These are phyloP conservation scores for Leguminivora glycinivorella DNA, from an alignment of 1,140 invertebrate genomes.

Conservation along the genomic window DNA sequence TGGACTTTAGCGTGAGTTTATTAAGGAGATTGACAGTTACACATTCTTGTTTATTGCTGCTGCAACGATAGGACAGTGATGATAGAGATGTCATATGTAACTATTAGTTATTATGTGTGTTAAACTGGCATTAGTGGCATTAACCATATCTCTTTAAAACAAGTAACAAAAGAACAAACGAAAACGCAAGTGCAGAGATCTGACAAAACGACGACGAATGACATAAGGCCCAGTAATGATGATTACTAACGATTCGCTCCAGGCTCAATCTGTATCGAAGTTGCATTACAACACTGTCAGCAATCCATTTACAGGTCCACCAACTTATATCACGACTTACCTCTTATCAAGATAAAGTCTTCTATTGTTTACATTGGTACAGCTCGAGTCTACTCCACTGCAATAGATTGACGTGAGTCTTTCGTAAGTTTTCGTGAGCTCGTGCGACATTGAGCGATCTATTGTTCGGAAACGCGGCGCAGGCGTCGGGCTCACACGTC, in stretches of 20 bases:
- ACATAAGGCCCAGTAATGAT: conserved; percentile 19
- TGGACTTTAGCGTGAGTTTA: no score
- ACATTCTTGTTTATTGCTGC: no score
- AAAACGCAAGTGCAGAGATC: background rate
- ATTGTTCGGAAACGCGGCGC: conserved; percentile 51
- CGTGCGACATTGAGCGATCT: conserved; percentile 57
- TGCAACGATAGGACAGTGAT: no score
- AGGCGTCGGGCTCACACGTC: conserved; percentile 26
- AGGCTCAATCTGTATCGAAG: conserved; percentile 20
- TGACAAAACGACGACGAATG: background rate
- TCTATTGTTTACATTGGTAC: conserved; percentile 1
- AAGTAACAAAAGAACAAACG: background rate
- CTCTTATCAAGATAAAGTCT: background rate
- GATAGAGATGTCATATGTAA: background rate
- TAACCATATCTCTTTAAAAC: no score
- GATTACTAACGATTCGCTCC: conserved; percentile 17
- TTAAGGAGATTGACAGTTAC: no score
- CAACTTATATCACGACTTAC: background rate
- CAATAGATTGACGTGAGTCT: conserved; percentile 37
- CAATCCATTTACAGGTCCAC: conserved; percentile 13
- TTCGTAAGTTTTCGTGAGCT: conserved; percentile 67
- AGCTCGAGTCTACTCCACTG: background rate
- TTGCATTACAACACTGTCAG: conserved; percentile 33
- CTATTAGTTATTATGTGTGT: no score
- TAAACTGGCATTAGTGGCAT: no score